Base-by-base conservation (phyloP, 2,888 invertebrate genomes). In the Papilio demoleus region DNA sequence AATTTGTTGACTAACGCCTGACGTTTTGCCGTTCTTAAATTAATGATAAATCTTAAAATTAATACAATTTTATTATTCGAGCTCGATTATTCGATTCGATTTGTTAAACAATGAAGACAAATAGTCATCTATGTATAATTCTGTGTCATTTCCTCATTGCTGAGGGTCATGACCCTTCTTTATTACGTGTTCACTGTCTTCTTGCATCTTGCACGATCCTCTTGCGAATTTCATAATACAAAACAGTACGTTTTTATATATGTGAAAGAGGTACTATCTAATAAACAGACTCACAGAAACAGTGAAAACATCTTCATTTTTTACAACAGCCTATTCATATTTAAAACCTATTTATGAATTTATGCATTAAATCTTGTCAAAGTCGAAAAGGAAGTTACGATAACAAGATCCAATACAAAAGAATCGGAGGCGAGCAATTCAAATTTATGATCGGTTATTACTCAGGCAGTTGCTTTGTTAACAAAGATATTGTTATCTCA, bases 361-460 rank as follows among this genome's bases (percentile, higher is more conserved):
- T 31, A 31, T 31, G n/a, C 17, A 17, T 56, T 31, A 56, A 53
- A 53, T 53, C 50, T 24, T 50, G 47, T 50, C 14, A 53, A 17
- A 17, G 53, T n/a, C 31, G 6, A 31, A 56, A 56, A 56, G 31
- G 53, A 56, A 31, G 31, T n/a, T 9, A 56, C 27, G 31, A 56
- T 56, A 56, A 56, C 31, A 31, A 31, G 9, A 31, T 56, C 31
- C 53, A 60, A 40, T 24, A 60, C 36, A 60, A 60, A 60, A 60
- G 60, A 60, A 40, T 60, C 40, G 36, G 22, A 60, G 24, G 40
- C 24, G 40, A 60, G 40, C 36, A 60, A 60, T 60, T 24, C 9
- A 38, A n/a, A 60, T 60, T 60, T 60, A 56, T 56, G 60, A 40
- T 60, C 24, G 60, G 38, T 60, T 56, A 56, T 56, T 56, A 56